Base-by-base conservation (phyloP, 2,888 invertebrate genomes). In the Lordiphosa fenestrarum region DNA sequence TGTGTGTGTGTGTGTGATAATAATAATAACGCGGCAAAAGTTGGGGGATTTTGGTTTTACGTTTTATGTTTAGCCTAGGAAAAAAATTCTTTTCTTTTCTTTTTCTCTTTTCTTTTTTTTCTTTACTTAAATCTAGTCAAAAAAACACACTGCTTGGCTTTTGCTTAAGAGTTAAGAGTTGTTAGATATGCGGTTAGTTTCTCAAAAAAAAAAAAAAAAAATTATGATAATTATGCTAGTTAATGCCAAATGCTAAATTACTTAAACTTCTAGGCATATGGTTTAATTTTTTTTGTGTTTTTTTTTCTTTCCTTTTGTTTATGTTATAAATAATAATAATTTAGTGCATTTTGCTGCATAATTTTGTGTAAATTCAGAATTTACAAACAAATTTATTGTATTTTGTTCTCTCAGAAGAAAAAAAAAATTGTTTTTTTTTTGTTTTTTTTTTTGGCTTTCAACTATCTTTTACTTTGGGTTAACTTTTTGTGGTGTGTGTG, bases 391-490 rank as follows among this genome's bases (percentile, higher is more conserved):
- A 61, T 65, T 72, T 81, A 74, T 77, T 78, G 80, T 77, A 68
- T 63, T 75, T 57, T 61, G 44, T 51, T 56, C 42, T 60, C 58
- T 39, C 21, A 35, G 33, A 40, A 44, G 15, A 19, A 7, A 30
- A 50, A 30, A 50, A 15, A 25, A 50, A 38, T n/a, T 33, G 15
- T 46, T 40, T 38, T 56, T 42, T 21, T 7, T n/a, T 36, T 36
- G 41, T 39, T 25, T 42, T 41, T 50, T 19, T 42, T 35, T 23
- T 10, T 51, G 48, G 44, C 46, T 53, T 69, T 84, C 60, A 83
- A 81, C 82, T 75, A 82, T 84, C 84, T 78, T 71, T 77, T 78
- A 82, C 77, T 84, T 84, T 81, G 72, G 72, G 61, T 64, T 69
- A 59, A 53, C 52, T 54, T 55, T 46, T 40, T 44, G 57, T 47